A percentile compares a stretch with the other conserved stretches of the same genome.
Evolutionary conservation across 2,113 vertebrate species (phyloP).

Genomic region (Reinhardtius hippoglossoides): DNA sequence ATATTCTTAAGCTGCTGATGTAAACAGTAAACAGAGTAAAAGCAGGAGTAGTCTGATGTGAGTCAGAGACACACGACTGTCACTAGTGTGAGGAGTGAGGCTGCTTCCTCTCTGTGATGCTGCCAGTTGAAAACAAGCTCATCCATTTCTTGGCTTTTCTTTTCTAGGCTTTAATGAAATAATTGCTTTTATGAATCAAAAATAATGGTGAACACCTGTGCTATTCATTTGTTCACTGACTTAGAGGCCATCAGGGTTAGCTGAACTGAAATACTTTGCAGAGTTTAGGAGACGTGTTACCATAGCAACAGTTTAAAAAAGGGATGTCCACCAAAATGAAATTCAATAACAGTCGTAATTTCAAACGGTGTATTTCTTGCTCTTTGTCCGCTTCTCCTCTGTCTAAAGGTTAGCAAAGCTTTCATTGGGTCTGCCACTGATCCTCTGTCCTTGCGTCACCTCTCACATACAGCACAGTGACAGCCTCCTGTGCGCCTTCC

Average conservation of each 20-base stretch:
- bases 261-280: constrained; percentile 16
- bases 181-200: constrained; percentile 6
- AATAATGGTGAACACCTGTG: not conserved
- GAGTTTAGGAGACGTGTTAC: constrained; percentile 77
- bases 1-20: not conserved
- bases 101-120: not conserved
- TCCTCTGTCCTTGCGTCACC: constrained; percentile 30
- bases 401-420: constrained; percentile 33
- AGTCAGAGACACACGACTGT: not conserved
- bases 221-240: constrained; percentile 16
- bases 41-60: not conserved
- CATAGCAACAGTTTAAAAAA: constrained; percentile 86
- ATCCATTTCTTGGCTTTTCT: not conserved
- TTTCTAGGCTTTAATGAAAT: not conserved
- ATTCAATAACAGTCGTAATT: constrained; percentile 86
- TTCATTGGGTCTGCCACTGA: constrained; percentile 62
- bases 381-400: constrained; percentile 19
- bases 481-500: constrained; percentile 5
- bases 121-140: not conserved
- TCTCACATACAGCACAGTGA: not conserved
- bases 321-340: constrained; percentile 85
- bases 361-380: constrained; percentile 76
- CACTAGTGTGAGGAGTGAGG: too few relatives aligned
- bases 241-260: not conserved
- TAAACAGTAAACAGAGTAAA: not conserved